Percentiles rank a stretch among this genome's conserved stretches.
These are phyloP conservation scores for Gymnogyps californianus DNA, from an alignment of 2,113 vertebrate species.

Conservation along the genomic window DNA sequence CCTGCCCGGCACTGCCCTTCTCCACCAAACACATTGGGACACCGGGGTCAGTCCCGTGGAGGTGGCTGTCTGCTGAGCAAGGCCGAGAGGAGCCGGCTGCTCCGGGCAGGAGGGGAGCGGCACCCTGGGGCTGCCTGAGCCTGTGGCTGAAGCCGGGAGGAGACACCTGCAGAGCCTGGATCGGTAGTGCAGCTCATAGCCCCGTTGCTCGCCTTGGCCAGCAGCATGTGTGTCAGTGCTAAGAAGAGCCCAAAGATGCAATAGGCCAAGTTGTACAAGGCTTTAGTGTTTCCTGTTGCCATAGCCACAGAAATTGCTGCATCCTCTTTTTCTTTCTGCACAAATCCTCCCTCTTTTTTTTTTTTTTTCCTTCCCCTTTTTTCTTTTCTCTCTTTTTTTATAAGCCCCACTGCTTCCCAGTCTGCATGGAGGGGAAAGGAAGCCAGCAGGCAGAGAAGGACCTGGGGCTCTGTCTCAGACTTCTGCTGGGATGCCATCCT, in stretches of 20 bases:
- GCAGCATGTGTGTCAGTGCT: background rate
- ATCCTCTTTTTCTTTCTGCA: background rate
- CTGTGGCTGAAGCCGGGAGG: background rate
- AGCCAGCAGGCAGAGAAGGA: background rate
- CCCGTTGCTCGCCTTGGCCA: background rate
- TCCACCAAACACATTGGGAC: background rate
- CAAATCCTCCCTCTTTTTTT: background rate
- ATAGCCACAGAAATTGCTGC: background rate
- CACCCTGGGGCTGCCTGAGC: background rate
- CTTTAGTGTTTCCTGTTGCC: background rate
- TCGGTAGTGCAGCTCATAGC: background rate
- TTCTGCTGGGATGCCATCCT: background rate
- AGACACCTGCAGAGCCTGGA: background rate
- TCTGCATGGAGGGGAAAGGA: background rate
- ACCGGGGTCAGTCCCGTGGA: fast-evolving
- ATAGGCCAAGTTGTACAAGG: background rate
- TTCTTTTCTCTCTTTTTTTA: fast-evolving
- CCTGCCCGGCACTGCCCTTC: background rate
- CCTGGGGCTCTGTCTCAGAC: background rate
- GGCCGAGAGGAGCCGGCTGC: background rate
- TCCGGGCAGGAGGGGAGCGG: background rate
- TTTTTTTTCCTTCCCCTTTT: too few species aligned
- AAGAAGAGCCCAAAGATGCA: conserved; percentile 3
- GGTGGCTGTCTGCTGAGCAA: background rate
- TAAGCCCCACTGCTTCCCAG: background rate